Conservation (phyloP, 2,113 vertebrate genomes). For the Talpa occidentalis region DNA sequence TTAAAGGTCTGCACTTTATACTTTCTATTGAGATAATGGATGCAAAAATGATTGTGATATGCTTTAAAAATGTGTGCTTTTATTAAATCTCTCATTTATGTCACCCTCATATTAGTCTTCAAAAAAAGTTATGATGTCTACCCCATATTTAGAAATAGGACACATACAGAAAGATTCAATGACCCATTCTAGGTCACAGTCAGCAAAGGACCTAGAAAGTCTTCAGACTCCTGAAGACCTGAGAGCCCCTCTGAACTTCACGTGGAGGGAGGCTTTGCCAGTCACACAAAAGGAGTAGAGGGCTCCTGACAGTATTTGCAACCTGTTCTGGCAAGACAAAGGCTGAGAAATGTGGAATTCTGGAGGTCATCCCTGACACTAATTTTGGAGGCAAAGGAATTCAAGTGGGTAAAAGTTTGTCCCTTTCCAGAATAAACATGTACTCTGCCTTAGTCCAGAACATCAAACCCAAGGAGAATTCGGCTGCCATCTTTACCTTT, state of each 20-base stretch:
- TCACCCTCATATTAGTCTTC: neutral
- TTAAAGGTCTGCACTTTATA: slow-evolving; percentile 61
- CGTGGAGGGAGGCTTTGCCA: neutral
- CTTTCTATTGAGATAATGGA: slow-evolving; percentile 51
- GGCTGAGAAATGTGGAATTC: slow-evolving; percentile 20
- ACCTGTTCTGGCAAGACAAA: slow-evolving; percentile 40
- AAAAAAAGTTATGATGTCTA: neutral
- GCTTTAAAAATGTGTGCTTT: neutral
- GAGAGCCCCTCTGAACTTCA: slow-evolving; percentile 8
- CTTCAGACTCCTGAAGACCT: neutral
- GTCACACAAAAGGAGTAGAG: neutral
- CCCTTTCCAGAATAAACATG: slow-evolving; percentile 63
- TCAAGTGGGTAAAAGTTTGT: slow-evolving; percentile 69
- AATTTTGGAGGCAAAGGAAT: slow-evolving; percentile 70
- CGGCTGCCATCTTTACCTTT: neutral
- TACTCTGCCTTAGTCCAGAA: neutral
- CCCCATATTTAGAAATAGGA: neutral
- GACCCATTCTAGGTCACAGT: neutral
- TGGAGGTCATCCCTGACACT: slow-evolving; percentile 43
- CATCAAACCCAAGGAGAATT: slow-evolving; percentile 39
- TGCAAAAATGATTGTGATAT: neutral
- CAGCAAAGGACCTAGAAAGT: slow-evolving; percentile 22
- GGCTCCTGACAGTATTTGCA: neutral
- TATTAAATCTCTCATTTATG: neutral
- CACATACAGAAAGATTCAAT: neutral